Base-by-base conservation (phyloP, 2,888 invertebrate genomes). In the Panzeria rudis region DNA sequence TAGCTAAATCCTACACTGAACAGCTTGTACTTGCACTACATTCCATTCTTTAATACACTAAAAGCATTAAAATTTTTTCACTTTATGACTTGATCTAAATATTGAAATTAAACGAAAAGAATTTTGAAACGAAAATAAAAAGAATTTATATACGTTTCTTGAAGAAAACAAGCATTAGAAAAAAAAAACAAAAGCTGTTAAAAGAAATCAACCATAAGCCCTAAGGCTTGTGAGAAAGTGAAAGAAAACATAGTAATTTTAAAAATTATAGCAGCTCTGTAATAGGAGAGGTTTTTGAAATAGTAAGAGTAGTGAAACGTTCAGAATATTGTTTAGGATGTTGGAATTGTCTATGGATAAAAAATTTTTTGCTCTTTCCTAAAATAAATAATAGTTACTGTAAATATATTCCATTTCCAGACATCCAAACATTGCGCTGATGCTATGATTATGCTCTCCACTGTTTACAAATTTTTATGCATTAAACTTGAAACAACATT, bases 81-180 rank as follows among this genome's bases (percentile, higher is more conserved):
- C 47, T 52, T 29, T 78, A 41, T 20, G 41, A 52, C 61, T 68
- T 77, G 77, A 9, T 61, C 54, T 32, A 62, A 44, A 79, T 62
- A 35, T 25, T 9, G 44, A 78, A 62, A 62, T 41, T 25, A 78
- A 61, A n/a, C n/a, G n/a, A 59, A 25, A 66, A 56, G 23, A 62
- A 20, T 32, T 44, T 15, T 13, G 44, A 17, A 41, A 50, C 11
- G 9, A 13, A 64, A 62, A 25, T 23, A 44, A 25, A 68, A 68
- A 32, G 3, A 32, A 15, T 50, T 50, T 13, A 68, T 20, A 23
- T 50, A 69, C 38, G 15, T 54, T 54, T 8, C n/a, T 52, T 35
- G 35, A 11, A 4, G n/a, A 52, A 32, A 29, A 29, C 29, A 44
- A 66, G 6, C 17, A 29, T 9, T 1, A 7, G 50, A 52, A 15